Evolutionary conservation across 1,140 invertebrate species (phyloP).

Genomic region (Meloidogyne exigua): DNA sequence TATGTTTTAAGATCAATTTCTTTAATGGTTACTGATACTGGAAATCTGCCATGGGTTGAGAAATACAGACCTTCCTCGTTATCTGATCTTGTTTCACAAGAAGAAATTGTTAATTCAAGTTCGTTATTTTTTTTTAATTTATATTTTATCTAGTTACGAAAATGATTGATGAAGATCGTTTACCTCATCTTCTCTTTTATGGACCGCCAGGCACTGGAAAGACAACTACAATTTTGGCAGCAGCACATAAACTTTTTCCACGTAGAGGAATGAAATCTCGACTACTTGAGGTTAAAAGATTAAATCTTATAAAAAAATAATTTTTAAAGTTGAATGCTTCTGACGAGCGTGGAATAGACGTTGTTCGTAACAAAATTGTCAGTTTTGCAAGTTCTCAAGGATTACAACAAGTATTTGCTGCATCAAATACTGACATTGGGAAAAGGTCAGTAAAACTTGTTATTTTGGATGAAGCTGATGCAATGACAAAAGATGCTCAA

Average conservation of each 20-base stretch:
- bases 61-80: slow-evolving; percentile 89
- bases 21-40: neutral
- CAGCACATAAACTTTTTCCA: slow-evolving; percentile 86
- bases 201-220: slow-evolving; percentile 98
- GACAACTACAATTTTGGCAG: slow-evolving; percentile 94
- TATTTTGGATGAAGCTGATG: slow-evolving; percentile 98
- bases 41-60: slow-evolving; percentile 77
- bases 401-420: slow-evolving; percentile 71
- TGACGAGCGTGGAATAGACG: slow-evolving; percentile 95
- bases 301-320: neutral
- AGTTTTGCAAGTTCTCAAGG: slow-evolving; percentile 96
- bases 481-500: slow-evolving; percentile 99
- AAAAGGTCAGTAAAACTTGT: slow-evolving; percentile 86
- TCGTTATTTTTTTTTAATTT: slow-evolving; percentile 34
- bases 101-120: slow-evolving; percentile 95
- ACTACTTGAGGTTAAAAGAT: slow-evolving; percentile 69
- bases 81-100: slow-evolving; percentile 90
- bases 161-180: slow-evolving; percentile 84
- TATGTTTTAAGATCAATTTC: neutral
- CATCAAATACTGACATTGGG: neutral
- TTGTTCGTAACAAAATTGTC: slow-evolving; percentile 90
- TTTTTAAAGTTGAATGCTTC: slow-evolving; percentile 93
- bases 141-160: slow-evolving; percentile 76
- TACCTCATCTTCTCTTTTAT: slow-evolving; percentile 95
- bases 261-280: slow-evolving; percentile 82